These are phyloP conservation scores for Brassicogethes aeneus DNA, from an alignment of 2,888 invertebrate species.

Conservation along the genomic window DNA sequence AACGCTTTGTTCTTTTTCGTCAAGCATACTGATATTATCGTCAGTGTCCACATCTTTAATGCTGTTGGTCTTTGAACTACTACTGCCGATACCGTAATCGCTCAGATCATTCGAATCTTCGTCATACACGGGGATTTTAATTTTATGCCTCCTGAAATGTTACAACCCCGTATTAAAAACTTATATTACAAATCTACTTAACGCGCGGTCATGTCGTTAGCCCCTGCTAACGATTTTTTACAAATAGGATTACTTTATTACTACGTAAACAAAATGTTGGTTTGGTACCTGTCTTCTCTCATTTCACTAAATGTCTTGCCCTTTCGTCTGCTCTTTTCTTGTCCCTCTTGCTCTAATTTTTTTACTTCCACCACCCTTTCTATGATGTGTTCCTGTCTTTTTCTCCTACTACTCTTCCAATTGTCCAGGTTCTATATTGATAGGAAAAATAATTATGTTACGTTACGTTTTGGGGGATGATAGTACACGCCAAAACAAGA, in stretches of 20 bases:
- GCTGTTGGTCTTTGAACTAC: slow-evolving; percentile 34
- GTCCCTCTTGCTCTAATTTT: slow-evolving; percentile 66
- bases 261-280: too few species aligned
- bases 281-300: slow-evolving; percentile 83
- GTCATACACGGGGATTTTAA: slow-evolving; percentile 58
- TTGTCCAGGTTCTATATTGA: slow-evolving; percentile 73
- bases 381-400: slow-evolving; percentile 84
- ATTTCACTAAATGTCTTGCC: slow-evolving; percentile 93
- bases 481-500: too few species aligned
- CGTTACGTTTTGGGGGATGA: too few species aligned
- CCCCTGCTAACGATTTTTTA: slow-evolving; percentile 30
- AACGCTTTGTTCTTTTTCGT: slow-evolving; percentile 31
- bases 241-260: slow-evolving; percentile 2
- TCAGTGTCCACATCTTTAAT: slow-evolving; percentile 37
- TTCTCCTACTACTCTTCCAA: slow-evolving; percentile 89
- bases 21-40: slow-evolving; percentile 33
- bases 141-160: slow-evolving; percentile 40
- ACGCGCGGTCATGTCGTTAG: too few species aligned
- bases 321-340: slow-evolving; percentile 60
- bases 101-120: slow-evolving; percentile 78
- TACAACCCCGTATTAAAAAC: background rate
- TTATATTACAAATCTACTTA: too few species aligned
- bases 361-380: slow-evolving; percentile 85
- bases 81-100: slow-evolving; percentile 61
- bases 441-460: too few species aligned